Evolutionary conservation across 1,140 invertebrate genomes (phyloP), one percentile per base, ranked within the genome.

Genomic region (Pogonomyrmex barbatus): DNA sequence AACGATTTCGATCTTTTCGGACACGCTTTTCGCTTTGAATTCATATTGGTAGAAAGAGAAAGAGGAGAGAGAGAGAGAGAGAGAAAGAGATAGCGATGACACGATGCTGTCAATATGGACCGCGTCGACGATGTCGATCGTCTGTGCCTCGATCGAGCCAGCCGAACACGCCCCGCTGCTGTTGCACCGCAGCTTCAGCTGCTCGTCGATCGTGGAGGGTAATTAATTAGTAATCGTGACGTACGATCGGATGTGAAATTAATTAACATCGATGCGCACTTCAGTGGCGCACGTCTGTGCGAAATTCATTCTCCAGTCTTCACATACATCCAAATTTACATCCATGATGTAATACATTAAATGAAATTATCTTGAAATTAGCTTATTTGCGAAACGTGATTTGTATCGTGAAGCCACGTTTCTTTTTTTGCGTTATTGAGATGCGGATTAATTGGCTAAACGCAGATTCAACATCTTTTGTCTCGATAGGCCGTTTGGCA

Each of bases 401-500:
- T 58, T 42, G 12, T 30, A 2, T n/a, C 14, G 47, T 10, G 45
- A 2, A 56, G 12, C 24, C 24, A 36, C 52, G 2, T 45, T 81
- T 2, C 24, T 68, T 30, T 17, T 60, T 67, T 24, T 36, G 17
- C 5, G 62, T 4, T 39, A 17, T 2, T 54, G 24, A 82, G 60
- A 24, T 9, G 17, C 10, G 0, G 10, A 39, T 67, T 70, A 85
- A 58, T 2, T 39, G 45, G 2, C 33, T 89, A 70, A 89, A 58
- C 33, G 50, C 14, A 60, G n/a, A 52, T 36, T 82, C 54, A 54
- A 50, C n/a, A 50, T 65, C 42, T 47, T 87, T 36, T 87, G 30
- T 88, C 86, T 93, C 91, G 42, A 83, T 89, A 96, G 96, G 94
- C 94, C 96, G 97, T 86, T 95, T 98, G 87, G 98, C 98, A 89